phyloP scores from a whole-genome alignment of 2,797 vertebrate species.

The Phataginus tricuspis region DNA sequence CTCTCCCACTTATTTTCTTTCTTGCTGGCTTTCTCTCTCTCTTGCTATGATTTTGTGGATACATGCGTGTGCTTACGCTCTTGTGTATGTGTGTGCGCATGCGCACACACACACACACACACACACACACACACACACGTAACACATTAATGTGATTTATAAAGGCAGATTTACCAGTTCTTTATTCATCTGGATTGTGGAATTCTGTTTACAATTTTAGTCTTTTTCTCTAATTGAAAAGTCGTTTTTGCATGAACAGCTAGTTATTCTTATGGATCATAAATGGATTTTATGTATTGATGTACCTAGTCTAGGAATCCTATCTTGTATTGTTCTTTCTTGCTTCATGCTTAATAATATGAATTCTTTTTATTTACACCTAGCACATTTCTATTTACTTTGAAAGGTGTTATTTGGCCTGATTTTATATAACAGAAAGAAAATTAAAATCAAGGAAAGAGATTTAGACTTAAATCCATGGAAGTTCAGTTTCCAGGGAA shows the following conservation, averaged over 20 bases:
- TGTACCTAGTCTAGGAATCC: background rate
- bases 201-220: background rate
- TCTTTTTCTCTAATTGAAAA: background rate
- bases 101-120: background rate
- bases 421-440: slow-evolving; percentile 1
- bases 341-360: background rate
- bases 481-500: background rate
- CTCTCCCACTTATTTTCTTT: no score
- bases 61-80: background rate
- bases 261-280: background rate
- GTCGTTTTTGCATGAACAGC: background rate
- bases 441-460: slow-evolving; percentile 32
- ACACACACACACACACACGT: background rate
- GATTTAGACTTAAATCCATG: slow-evolving; percentile 32
- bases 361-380: background rate
- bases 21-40: background rate
- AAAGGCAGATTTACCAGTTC: background rate
- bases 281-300: background rate
- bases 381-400: background rate
- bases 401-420: slow-evolving; percentile 2
- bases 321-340: background rate
- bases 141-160: background rate
- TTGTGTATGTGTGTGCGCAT: no score
- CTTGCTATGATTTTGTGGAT: background rate
- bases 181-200: background rate